These are phyloP conservation scores for Chiloscyllium punctatum DNA, from an alignment of 2,797 vertebrate species.

Conservation along the genomic window DNA sequence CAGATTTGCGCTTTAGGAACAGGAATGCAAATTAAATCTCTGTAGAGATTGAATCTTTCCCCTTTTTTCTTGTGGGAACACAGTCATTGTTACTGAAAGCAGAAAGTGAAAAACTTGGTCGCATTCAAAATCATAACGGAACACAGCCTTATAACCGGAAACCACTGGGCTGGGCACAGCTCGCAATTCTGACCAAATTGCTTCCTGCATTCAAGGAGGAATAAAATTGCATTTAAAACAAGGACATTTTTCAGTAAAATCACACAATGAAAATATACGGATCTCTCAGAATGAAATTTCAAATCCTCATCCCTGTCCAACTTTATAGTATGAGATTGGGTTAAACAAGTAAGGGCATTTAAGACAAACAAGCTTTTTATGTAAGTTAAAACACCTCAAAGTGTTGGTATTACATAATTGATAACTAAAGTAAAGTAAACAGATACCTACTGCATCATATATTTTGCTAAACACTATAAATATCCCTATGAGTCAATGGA, in stretches of 20 bases:
- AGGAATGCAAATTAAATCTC: neutral
- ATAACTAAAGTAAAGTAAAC: neutral
- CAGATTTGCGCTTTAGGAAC: neutral
- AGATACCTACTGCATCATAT: neutral
- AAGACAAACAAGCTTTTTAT: neutral
- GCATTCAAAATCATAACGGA: constrained; percentile 23
- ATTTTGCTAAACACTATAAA: neutral
- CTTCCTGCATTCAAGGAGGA: constrained; percentile 62
- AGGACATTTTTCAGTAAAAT: constrained; percentile 38
- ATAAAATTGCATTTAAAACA: constrained; percentile 57
- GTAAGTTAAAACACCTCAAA: neutral
- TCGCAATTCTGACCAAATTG: constrained; percentile 70
- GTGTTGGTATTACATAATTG: neutral
- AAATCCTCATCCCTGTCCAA: neutral
- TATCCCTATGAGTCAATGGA: neutral
- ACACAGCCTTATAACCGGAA: constrained; percentile 66
- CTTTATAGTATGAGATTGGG: no score
- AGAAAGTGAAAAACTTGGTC: constrained; percentile 6
- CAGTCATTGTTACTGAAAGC: neutral
- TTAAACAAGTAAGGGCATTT: neutral
- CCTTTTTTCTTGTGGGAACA: neutral
- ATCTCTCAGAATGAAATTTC: neutral
- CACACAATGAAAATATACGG: neutral
- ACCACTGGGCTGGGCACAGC: constrained; percentile 68
- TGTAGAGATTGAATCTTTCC: neutral